Percentiles rank a stretch among this genome's conserved stretches.
Conservation (phyloP, 2,113 vertebrate species). For the Strigops habroptila region DNA sequence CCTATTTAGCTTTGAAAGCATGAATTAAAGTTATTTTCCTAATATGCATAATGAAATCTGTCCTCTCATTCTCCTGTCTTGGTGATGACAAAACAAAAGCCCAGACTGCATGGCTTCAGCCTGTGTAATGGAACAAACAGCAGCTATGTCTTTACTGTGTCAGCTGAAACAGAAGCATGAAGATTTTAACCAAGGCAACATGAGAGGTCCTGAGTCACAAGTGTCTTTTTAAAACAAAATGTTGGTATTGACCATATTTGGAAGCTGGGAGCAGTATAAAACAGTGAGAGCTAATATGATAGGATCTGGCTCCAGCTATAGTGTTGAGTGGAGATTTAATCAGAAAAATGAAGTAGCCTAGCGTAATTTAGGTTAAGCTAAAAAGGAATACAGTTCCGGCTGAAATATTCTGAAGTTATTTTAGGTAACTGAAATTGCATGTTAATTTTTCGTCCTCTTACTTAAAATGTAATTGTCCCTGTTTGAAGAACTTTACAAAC, state of each 20-base stretch:
- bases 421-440: background rate
- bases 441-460: background rate
- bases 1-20: constrained; percentile 46
- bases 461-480: background rate
- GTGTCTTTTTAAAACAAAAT: background rate
- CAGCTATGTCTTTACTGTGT: background rate
- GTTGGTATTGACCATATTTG: background rate
- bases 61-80: background rate
- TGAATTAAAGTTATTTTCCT: constrained; percentile 33
- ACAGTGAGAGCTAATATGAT: background rate
- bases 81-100: constrained; percentile 45
- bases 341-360: background rate
- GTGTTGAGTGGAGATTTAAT: background rate
- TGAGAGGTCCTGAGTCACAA: background rate
- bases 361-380: background rate
- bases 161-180: constrained; percentile 3
- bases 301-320: background rate
- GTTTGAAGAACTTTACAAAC: background rate
- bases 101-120: constrained; percentile 24
- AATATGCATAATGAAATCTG: constrained; percentile 50
- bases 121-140: background rate
- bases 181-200: constrained; percentile 3
- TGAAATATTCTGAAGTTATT: background rate
- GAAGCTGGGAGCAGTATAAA: background rate
- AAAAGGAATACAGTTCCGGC: background rate